Conservation (phyloP, 2,888 invertebrate genomes). For the Cephus pygmeus region DNA sequence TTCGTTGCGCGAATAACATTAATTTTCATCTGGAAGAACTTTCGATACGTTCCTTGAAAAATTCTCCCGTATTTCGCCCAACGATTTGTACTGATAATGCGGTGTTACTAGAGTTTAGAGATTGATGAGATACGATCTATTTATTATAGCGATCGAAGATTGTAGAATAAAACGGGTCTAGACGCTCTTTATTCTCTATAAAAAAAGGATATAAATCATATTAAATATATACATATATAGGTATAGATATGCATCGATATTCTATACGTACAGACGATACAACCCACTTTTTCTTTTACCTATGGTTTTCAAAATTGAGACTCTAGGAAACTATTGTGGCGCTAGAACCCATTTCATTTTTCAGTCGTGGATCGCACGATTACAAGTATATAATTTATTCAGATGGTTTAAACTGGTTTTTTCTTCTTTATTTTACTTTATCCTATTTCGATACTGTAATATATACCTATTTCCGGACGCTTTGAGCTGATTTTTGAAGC, state of each 20-base stretch:
- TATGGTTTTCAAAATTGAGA: not conserved
- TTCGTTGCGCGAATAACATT: slow-evolving; percentile 1
- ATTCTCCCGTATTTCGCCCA: slow-evolving; percentile 26
- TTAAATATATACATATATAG: slow-evolving; percentile 1
- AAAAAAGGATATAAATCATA: slow-evolving; percentile 1
- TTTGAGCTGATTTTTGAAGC: slow-evolving; percentile 59
- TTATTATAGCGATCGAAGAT: slow-evolving; percentile 24
- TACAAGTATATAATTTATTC: not conserved
- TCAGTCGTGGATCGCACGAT: not conserved
- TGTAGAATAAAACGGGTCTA: slow-evolving; percentile 15
- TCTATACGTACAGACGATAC: not conserved
- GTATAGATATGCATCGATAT: not conserved
- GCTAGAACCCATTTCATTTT: not conserved
- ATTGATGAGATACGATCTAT: slow-evolving; percentile 48
- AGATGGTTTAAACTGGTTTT: not conserved
- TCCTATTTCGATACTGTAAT: slow-evolving; percentile 11
- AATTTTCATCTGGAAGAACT: not conserved
- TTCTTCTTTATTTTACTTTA: slow-evolving; percentile 16
- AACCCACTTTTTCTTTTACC: not conserved
- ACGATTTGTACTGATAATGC: slow-evolving; percentile 55
- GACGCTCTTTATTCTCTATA: not conserved
- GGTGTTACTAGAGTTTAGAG: slow-evolving; percentile 48
- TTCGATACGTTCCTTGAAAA: not conserved
- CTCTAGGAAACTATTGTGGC: not conserved
- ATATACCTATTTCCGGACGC: slow-evolving; percentile 40